Percentiles rank a stretch among this genome's conserved stretches.
Evolutionary conservation across 2,888 invertebrate species (phyloP).

Genomic region (Trichopoda pennipes): DNA sequence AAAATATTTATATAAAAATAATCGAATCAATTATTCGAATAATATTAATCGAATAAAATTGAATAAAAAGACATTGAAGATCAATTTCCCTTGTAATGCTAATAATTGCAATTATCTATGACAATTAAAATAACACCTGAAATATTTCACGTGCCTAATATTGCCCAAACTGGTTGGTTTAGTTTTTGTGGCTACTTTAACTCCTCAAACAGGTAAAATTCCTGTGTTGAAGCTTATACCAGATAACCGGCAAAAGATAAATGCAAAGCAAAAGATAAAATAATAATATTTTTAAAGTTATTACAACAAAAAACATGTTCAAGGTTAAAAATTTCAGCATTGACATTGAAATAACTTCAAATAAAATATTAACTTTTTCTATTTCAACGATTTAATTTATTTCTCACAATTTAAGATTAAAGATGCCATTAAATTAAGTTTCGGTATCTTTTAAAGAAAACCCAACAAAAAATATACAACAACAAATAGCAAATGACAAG

Average conservation of each 20-base stretch:
- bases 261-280: background rate
- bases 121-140: too few relatives aligned
- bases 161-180: background rate
- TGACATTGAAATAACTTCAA: slow-evolving; percentile 15
- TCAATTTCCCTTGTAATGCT: too few relatives aligned
- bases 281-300: slow-evolving; percentile 8
- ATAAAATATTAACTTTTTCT: background rate
- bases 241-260: background rate
- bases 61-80: too few relatives aligned
- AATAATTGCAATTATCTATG: too few relatives aligned
- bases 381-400: background rate
- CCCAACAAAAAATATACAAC: too few relatives aligned
- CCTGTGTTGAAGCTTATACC: background rate
- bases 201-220: slow-evolving; percentile 19
- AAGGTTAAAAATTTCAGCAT: slow-evolving; percentile 1
- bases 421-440: background rate
- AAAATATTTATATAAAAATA: too few relatives aligned
- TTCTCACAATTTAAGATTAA: background rate
- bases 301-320: background rate
- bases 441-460: too few relatives aligned
- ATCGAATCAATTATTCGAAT: too few relatives aligned
- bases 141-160: background rate
- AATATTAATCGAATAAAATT: background rate
- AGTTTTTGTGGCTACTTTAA: background rate
- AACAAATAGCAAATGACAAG: too few relatives aligned